Base-by-base conservation (phyloP, 2,888 invertebrate species). In the Pristionchus arcanus region DNA sequence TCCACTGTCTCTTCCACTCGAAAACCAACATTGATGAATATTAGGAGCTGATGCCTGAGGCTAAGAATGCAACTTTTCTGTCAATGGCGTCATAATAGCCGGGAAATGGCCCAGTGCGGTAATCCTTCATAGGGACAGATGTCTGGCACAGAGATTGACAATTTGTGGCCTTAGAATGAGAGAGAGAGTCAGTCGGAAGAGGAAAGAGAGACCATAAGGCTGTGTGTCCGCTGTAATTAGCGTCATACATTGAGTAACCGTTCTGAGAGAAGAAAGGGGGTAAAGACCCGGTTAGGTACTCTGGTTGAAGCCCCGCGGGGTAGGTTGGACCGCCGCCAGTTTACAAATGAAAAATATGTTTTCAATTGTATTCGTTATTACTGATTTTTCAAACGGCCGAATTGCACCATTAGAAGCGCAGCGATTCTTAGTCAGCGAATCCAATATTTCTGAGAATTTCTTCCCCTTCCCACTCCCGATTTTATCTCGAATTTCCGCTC, bases 191-290 rank as follows among this genome's bases (percentile, higher is more conserved):
- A 81, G 81, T 42, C 81, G 81, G 81, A 81, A 81, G 49, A 28
- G 81, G n/a, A 81, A 81, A 81, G 81, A 77, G 77, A 81, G 81
- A 81, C n/a, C 81, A 81, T 81, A 81, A 81, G 81, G 81, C 81
- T 15, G 49, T 49, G 49, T 77, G 74, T 81, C 81, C 49, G 49
- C 28, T 81, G 49, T 53, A 81, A 81, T 81, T 81, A 81, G 81
- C 81, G 81, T 81, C 49, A 81, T 81, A 42, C 81, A 42, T 81
- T 81, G 81, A 53, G 49, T n/a, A 81, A 81, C 81, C 28, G 81
- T 81, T 81, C 81, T 13, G 25, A 3, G 77, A 42, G 71, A 63
- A 31, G 34, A 16, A 71, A 71, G 71, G 31, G 34, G 3, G 71
- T 34, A 81, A 28, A 42, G 28, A 15, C 42, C 74, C 74, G 31